Evolutionary conservation across 2,113 vertebrate genomes (phyloP), one percentile per base, ranked within the genome.

Genomic region (Seriola dumerili): DNA sequence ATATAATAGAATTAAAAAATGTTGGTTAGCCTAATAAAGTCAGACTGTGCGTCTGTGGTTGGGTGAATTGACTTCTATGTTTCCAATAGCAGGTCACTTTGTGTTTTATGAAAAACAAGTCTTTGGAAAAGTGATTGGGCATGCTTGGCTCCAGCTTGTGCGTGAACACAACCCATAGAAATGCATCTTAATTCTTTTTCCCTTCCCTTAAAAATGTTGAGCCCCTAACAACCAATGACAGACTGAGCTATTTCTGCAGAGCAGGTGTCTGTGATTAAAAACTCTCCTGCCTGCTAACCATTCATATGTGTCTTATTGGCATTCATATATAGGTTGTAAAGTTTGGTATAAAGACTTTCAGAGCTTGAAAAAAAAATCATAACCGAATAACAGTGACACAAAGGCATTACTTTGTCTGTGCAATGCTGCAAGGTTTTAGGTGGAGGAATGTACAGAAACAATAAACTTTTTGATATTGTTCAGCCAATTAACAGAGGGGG

Each of bases 241-340:
- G 76, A 64, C 44, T 58, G 72, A 77, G 86, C 76, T 90, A 76
- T 85, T 90, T 86, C 86, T 89, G 79, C 85, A 80, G 77, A 86
- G 89, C 94, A 95, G 93, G 92, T 92, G 94, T 89, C 87, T 93
- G 87, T 91, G 90, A 94, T 94, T 94, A 93, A 92, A 92, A 92
- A 78, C 80, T 83, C 83, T 73, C 81, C 63, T 83, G 88, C 88
- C 88, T 93, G 89, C 85, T 85, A 87, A 90, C 86, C 88, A 76
- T 94, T 90, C 89, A 85, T 89, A 87, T 91, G 91, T 83, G 85
- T 87, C 78, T 87, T 76, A 65, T 88, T 94, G 93, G 90, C 93
- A 76, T 89, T 81, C 50, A 40, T 73, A 14, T 73, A 72, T 63
- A 84, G 84, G 91, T 84, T 92, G 88, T 93, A 92, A 94, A 94